phyloP scores from a whole-genome alignment of 2,113 vertebrate species.

The Phaethornis superciliosus region DNA sequence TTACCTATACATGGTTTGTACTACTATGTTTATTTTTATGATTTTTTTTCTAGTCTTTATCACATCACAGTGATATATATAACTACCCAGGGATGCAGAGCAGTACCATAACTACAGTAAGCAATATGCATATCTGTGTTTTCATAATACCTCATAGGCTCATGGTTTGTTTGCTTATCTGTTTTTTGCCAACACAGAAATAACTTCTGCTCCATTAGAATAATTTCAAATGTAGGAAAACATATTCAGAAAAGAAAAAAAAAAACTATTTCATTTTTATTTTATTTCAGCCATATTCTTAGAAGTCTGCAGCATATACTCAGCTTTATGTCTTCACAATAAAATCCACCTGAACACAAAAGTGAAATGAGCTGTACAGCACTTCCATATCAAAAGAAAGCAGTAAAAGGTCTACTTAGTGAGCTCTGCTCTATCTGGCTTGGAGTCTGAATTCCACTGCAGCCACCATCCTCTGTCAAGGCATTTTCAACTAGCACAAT shows the following conservation, averaged over 20 bases:
- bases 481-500: background rate
- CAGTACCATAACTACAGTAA: background rate
- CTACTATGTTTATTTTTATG: background rate
- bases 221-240: slow-evolving; percentile 3
- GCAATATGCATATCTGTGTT: background rate
- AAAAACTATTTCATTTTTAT: background rate
- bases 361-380: slow-evolving; percentile 3
- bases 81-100: background rate
- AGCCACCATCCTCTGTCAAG: background rate
- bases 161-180: slow-evolving; percentile 1
- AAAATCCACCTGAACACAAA: background rate
- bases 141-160: background rate
- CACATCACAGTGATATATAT: background rate
- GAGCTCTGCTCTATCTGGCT: background rate
- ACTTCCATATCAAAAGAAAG: slow-evolving; percentile 15
- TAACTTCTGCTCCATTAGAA: slow-evolving; percentile 16
- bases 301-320: background rate
- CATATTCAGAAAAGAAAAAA: background rate
- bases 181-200: background rate
- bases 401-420: background rate
- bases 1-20: background rate
- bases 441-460: background rate
- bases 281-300: background rate
- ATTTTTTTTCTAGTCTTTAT: background rate
- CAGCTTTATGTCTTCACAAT: background rate